Evolutionary conservation across 2,797 vertebrate species (phyloP).

Genomic region (Delichon dasypus): DNA sequence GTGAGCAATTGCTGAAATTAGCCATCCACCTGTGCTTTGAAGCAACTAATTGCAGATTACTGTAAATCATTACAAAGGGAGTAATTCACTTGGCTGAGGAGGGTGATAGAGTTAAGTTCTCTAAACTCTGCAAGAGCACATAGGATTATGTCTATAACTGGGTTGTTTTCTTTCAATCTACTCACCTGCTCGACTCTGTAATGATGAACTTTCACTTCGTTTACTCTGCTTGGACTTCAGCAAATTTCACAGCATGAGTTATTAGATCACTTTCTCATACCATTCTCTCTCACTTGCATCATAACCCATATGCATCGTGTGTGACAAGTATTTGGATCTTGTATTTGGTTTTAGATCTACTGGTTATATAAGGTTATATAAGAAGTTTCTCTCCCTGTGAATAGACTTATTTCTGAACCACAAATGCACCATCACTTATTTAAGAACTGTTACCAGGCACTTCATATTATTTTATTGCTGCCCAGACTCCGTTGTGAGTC

Average conservation of each 20-base stretch:
- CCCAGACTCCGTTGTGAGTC: background rate
- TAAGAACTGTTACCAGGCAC: background rate
- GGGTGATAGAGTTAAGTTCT: background rate
- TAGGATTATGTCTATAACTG: background rate
- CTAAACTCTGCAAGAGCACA: background rate
- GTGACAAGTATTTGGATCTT: background rate
- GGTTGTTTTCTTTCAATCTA: background rate
- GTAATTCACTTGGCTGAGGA: background rate
- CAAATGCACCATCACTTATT: background rate
- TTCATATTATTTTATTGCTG: background rate
- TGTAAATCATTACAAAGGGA: background rate
- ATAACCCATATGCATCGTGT: rapidly evolving
- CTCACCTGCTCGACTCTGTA: background rate
- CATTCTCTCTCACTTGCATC: background rate
- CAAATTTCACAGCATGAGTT: background rate
- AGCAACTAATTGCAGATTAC: background rate
- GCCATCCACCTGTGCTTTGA: background rate
- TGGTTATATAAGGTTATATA: background rate
- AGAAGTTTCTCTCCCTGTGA: background rate
- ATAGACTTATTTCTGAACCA: background rate
- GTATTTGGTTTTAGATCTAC: background rate
- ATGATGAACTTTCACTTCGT: background rate
- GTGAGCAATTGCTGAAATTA: background rate
- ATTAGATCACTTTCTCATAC: background rate
- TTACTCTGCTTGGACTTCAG: background rate